Evolutionary conservation across 1,140 invertebrate species (phyloP), one percentile per base, ranked within the genome.

Genomic region (Homarus americanus): DNA sequence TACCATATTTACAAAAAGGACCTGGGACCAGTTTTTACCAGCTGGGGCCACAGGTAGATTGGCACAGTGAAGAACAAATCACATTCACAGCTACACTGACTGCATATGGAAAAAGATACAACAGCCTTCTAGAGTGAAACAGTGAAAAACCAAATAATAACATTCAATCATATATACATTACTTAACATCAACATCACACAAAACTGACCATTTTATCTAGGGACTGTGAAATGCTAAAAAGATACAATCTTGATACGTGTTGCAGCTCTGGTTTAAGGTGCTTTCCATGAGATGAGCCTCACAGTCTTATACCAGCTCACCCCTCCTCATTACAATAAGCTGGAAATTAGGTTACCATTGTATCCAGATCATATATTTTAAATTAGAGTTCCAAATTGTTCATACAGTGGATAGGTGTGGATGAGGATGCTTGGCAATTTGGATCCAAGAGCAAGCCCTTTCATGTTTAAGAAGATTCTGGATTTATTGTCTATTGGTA

Each of bases 31-130:
- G 78, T 73, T 44, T 80, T 82, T 84, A 91, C 73, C 75, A 79
- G 89, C 82, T 84, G 89, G 89, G 82, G 75, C 89, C 72, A 79
- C 82, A 78, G 82, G 89, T 44, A 79, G 53, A 85, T 91, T 91
- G 89, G 89, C 89, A 91, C 89, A 91, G 82, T 91, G 82, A 91
- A 91, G 82, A 91, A 91, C 89, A 91, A 91, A 91, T 91, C 89
- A 91, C 89, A 85, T 85, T 75, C 89, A 91, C 89, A 85, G 82
- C 73, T 91, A 85, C 82, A 91, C 78, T 76, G 80, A 91, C 89
- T 91, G 89, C 89, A 66, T 91, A 85, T 85, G 89, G 89, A 91
- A 85, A 87, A 41, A 85, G 69, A 79, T 58, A 84, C 82, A 91
- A 91, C 89, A 91, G 89, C 82, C 69, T 91, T 91, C 49, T 66